A percentile compares a stretch with the other conserved stretches of the same genome.
Conservation (phyloP, 2,888 invertebrate species). For the Pyralis farinalis region DNA sequence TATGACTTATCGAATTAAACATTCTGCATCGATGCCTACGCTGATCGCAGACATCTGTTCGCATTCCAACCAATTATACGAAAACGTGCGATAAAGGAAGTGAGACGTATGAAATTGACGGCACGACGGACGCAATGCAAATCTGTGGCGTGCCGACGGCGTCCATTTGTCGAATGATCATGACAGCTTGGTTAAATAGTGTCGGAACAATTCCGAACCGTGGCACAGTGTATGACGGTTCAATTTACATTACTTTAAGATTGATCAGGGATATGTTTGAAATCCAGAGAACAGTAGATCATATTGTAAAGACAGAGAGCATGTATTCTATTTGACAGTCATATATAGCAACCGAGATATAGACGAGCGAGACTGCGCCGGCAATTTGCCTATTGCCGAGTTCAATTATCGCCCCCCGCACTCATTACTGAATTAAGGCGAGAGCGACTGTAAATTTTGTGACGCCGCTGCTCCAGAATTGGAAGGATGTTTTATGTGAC, state of each 20-base stretch:
- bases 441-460: slow-evolving; percentile 66
- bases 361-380: slow-evolving; percentile 52
- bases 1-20: slow-evolving; percentile 4
- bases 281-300: slow-evolving; percentile 31
- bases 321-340: slow-evolving; percentile 25
- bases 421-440: slow-evolving; percentile 77
- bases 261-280: slow-evolving; percentile 27
- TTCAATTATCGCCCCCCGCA: slow-evolving; percentile 79
- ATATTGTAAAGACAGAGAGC: slow-evolving; percentile 35
- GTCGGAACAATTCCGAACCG: slow-evolving; percentile 41
- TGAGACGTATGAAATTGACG: slow-evolving; percentile 57
- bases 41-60: slow-evolving; percentile 35
- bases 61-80: slow-evolving; percentile 51
- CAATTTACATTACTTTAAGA: slow-evolving; percentile 51
- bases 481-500: slow-evolving; percentile 47
- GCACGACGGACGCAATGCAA: slow-evolving; percentile 61
- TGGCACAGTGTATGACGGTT: slow-evolving; percentile 45
- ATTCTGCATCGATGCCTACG: slow-evolving; percentile 15
- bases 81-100: slow-evolving; percentile 50
- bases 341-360: slow-evolving; percentile 36
- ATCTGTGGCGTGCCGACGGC: slow-evolving; percentile 56
- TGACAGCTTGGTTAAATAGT: slow-evolving; percentile 35
- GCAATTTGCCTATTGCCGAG: slow-evolving; percentile 78
- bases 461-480: slow-evolving; percentile 66
- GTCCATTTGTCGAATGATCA: slow-evolving; percentile 51